Evolutionary conservation across 2,113 vertebrate species (phyloP), one percentile per base, ranked within the genome.

Genomic region (Ceyx margarethae): DNA sequence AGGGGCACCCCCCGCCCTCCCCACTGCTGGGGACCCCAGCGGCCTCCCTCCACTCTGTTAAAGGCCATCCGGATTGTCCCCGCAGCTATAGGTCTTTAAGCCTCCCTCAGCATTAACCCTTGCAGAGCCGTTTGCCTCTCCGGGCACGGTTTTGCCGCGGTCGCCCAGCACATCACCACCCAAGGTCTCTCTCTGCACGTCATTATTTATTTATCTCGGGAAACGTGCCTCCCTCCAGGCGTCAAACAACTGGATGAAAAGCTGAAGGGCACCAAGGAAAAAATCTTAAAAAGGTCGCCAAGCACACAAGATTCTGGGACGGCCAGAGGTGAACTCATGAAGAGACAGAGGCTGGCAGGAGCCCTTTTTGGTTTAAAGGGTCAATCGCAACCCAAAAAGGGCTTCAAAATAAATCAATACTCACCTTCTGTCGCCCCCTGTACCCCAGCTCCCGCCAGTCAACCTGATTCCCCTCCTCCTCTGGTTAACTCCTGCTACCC

Each of bases 401-500:
- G 57, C 62, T 93, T 87, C 68, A 78, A 60, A 89, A 69, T 81
- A 50, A 74, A 90, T 78, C 88, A 89, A 67, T 82, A 76, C 26
- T 66, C 93, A 71, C 78, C 78, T 94, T 90, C 91, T 11, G 46
- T 56, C 40, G 9, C 57, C 25, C 48, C 48, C 66, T 15, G 21
- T 4, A 10, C 62, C 48, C 35, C 2, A 25, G 13, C 15, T 7
- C 13, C 80, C 28, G 43, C 57, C 66, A 45, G 76, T 91, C 91
- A 93, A 88, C 72, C 80, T 88, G 91, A 93, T 86, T 90, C 83
- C 89, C 81, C 89, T 85, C 95, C 89, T 90, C 81, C 62, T 67
- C 57, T 60, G 13, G 86, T 94, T 96, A 96, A 95, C 91, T 95
- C 89, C 89, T 89, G 93, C 79, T 89, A 66, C 89, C 81, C 95